Percentiles rank a stretch among this genome's conserved stretches.
These are phyloP conservation scores for Xiphophorus hellerii DNA, from an alignment of 2,113 vertebrate genomes.

Conservation along the genomic window DNA sequence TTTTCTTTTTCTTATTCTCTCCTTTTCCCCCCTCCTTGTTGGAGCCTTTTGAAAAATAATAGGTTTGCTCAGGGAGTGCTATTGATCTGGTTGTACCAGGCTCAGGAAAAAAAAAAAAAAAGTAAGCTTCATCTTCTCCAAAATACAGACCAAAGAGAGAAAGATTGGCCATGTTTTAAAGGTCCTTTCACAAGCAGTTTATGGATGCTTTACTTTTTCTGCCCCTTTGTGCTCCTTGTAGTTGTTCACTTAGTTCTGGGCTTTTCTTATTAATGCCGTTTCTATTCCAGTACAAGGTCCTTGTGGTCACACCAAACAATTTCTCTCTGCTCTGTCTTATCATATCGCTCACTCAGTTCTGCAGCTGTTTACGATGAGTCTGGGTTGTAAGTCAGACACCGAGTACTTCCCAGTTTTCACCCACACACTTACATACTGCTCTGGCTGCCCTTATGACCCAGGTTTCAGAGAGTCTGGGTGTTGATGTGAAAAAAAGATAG, in stretches of 20 bases:
- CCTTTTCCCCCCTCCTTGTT: constrained; percentile 19
- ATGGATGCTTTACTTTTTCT: constrained; percentile 33
- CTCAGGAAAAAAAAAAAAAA: constrained; percentile 47
- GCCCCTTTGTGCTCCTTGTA: constrained; percentile 24
- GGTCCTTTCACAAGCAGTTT: constrained; percentile 65
- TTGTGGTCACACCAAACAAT: constrained; percentile 2
- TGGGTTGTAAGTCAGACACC: not conserved
- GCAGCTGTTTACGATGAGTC: constrained; percentile 1
- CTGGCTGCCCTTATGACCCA: constrained; percentile 15
- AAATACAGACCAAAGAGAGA: constrained; percentile 60
- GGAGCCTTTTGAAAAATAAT: constrained; percentile 72
- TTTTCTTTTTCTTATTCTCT: not conserved
- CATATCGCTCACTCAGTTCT: constrained; percentile 5
- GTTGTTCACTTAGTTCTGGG: constrained; percentile 36
- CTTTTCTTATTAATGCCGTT: constrained; percentile 23
- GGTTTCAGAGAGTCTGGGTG: constrained; percentile 5
- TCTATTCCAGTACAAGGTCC: constrained; percentile 4
- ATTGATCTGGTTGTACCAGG: constrained; percentile 68
- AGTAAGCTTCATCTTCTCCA: constrained; percentile 67
- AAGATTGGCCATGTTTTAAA: constrained; percentile 55
- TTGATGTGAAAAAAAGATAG: not conserved
- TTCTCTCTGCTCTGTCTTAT: constrained; percentile 2
- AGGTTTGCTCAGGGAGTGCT: constrained; percentile 55
- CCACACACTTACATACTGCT: not conserved
- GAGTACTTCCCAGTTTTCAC: not conserved